Percentiles rank a stretch among this genome's conserved stretches.
These are phyloP conservation scores for Mnemiopsis leidyi DNA, from an alignment of 37 sponge, comb jelly and placozoan species.

Conservation along the genomic window DNA sequence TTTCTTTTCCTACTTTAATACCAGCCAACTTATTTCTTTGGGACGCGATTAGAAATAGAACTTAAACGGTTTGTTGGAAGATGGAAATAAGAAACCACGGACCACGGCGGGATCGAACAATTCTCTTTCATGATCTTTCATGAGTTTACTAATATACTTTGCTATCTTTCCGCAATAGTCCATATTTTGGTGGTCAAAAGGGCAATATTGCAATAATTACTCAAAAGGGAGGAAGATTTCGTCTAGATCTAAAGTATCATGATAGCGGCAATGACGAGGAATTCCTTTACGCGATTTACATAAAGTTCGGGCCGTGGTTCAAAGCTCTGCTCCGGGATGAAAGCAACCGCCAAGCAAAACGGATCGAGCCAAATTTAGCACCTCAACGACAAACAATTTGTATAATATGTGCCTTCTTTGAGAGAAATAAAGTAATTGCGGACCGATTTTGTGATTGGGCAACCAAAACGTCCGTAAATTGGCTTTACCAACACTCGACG, in stretches of 20 bases:
- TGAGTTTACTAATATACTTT: too few relatives aligned
- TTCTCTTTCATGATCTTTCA: too few relatives aligned
- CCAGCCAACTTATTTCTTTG: too few relatives aligned
- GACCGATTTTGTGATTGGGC: neutral
- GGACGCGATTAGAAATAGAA: too few relatives aligned
- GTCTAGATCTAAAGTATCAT: neutral
- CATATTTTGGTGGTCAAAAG: neutral
- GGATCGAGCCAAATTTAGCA: neutral
- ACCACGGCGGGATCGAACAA: too few relatives aligned
- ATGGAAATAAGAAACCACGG: too few relatives aligned
- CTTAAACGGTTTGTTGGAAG: too few relatives aligned
- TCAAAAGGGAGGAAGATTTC: neutral
- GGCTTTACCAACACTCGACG: neutral
- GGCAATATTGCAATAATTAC: neutral
- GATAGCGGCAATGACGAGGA: neutral
- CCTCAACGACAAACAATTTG: slow-evolving; percentile 39
- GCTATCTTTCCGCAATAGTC: neutral
- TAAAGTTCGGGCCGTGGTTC: neutral
- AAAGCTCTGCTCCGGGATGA: neutral
- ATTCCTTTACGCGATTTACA: neutral
- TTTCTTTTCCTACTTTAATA: too few relatives aligned
- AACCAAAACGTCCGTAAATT: slow-evolving; percentile 6
- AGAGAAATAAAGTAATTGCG: neutral
- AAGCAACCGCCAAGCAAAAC: neutral
- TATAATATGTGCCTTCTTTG: neutral